Evolutionary conservation across 2,113 vertebrate genomes (phyloP), one percentile per base, ranked within the genome.

Genomic region (Piprites chloris): DNA sequence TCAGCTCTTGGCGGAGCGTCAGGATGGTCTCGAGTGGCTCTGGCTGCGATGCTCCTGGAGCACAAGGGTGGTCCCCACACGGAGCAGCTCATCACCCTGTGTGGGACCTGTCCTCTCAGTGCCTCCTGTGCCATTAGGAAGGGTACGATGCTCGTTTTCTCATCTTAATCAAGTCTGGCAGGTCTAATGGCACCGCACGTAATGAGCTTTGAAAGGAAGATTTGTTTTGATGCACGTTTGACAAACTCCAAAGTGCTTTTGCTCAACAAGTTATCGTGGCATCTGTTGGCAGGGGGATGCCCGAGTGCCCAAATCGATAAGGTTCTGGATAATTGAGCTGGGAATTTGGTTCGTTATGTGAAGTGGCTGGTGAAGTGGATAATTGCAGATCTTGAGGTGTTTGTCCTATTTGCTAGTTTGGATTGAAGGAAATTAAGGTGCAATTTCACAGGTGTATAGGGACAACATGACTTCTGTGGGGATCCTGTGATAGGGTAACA

Each of bases 91-190:
- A 2, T 65, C 3, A 4, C 32, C 5, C 50, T 2, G 1, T 9
- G 32, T 58, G 8, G 39, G 41, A 33, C 62, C 30, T 53, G 69
- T 55, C 35, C 35, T 71, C 47, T 30, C 59, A 24, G 80, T 14
- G 2, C 53, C 26, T 73, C 41, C 26, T 4, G 0, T 65, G 6
- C 62, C 0, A 0, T 89, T 66, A 66, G 32, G 49, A 18, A 0
- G 1, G 50, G 44, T 32, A 30, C 7, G 8, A 17, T 5, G 16
- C 47, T 75, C 1, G 0, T n/a, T 80, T 72, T 11, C 75, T 55
- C 53, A 30, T 26, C 68, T 52, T 87, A 24, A 35, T 66, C 37
- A 17, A 53, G 23, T 9, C 69, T 74, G 41, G 30, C 61, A 71
- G 61, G 52, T 74, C 61, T 63, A 72, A 52, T 42, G 52, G 30